Percentiles rank a stretch among this genome's conserved stretches.
Evolutionary conservation across 2,113 vertebrate species (phyloP).

Genomic region (Sylvia atricapilla): DNA sequence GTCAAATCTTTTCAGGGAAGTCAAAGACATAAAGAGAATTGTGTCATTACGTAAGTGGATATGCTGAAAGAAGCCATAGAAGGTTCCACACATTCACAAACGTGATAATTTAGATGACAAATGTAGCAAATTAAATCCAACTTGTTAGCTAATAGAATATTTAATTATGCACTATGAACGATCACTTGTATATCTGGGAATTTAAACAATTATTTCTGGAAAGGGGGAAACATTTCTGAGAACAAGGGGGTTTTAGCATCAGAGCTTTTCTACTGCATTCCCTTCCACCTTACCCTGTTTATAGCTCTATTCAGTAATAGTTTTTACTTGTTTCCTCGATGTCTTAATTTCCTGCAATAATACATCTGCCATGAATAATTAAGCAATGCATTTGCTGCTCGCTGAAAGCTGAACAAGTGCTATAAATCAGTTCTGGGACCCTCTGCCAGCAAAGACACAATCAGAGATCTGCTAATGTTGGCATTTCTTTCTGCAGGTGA

Average conservation of each 20-base stretch:
- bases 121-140: constrained; percentile 64
- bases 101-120: constrained; percentile 58
- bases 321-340: constrained; percentile 72
- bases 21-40: background rate
- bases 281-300: constrained; percentile 56
- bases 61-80: background rate
- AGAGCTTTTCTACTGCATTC: background rate
- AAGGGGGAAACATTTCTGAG: background rate
- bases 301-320: constrained; percentile 58
- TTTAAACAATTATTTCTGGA: constrained; percentile 40
- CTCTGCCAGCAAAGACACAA: constrained; percentile 45
- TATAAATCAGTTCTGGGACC: constrained; percentile 69
- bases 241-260: background rate
- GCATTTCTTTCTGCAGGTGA: background rate
- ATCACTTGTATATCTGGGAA: constrained; percentile 32
- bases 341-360: constrained; percentile 75
- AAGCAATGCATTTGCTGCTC: constrained; percentile 70
- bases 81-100: constrained; percentile 34
- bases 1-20: background rate
- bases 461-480: constrained; percentile 32
- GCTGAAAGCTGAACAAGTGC: constrained; percentile 67
- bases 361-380: constrained; percentile 78
- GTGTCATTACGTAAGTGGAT: background rate
- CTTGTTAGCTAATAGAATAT: constrained; percentile 56
- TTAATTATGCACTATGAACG: constrained; percentile 29